phyloP scores from a whole-genome alignment of 1,140 invertebrate species.

The Lordiphosa collinella region DNA sequence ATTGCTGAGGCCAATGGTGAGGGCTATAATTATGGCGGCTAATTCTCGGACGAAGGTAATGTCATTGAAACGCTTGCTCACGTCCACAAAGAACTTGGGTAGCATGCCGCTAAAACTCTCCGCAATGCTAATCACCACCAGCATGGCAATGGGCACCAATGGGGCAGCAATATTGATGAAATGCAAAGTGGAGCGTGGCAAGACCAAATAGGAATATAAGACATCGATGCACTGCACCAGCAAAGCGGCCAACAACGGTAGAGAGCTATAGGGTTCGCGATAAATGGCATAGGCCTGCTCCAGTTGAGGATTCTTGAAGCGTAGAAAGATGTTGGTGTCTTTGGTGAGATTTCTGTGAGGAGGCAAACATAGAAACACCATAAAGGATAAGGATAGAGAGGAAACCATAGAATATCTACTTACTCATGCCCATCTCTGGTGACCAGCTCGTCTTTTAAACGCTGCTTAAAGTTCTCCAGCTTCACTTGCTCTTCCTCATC shows the following conservation, averaged over 20 bases:
- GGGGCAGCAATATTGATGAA: conserved; percentile 80
- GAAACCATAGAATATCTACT: conserved; percentile 35
- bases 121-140: conserved; percentile 81
- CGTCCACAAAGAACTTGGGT: conserved; percentile 79
- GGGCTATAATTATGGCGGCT: conserved; percentile 81
- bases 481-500: conserved; percentile 80
- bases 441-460: conserved; percentile 90
- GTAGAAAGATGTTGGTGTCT: conserved; percentile 84
- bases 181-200: conserved; percentile 80
- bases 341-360: conserved; percentile 83
- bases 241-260: conserved; percentile 84
- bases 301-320: conserved; percentile 84
- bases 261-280: conserved; percentile 84
- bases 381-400: too few species aligned
- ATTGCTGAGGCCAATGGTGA: conserved; percentile 82
- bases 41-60: conserved; percentile 81
- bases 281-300: conserved; percentile 85
- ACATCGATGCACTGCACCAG: conserved; percentile 83
- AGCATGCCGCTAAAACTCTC: conserved; percentile 81
- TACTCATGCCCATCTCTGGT: conserved; percentile 89
- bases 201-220: conserved; percentile 81
- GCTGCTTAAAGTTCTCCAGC: conserved; percentile 86
- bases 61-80: conserved; percentile 81
- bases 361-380: conserved; percentile 16
- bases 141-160: conserved; percentile 79